Base-by-base conservation (phyloP, 2,888 invertebrate genomes). In the Capitulum mitella region DNA sequence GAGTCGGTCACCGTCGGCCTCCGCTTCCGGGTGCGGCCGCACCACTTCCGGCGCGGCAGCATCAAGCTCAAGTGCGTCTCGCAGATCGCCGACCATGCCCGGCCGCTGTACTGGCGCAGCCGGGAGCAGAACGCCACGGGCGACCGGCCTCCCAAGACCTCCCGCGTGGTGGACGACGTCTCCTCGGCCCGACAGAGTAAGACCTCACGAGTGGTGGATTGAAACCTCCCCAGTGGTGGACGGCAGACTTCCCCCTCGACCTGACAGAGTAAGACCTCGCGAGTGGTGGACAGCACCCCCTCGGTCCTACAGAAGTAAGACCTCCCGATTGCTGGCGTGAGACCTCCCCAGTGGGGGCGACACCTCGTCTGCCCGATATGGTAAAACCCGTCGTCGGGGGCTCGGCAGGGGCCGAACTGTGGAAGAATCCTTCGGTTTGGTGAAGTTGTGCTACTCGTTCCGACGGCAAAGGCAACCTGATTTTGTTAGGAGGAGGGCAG, bases 71-170 rank as follows among this genome's bases (percentile, higher is more conserved):
- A 58, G 58, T 58, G 58, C 29, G 58, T 58, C 22, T 58, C 58
- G 10, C 58, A 58, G 58, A 6, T 58, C 10, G 58, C 58, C 10
- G 29, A 29, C n/a, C 2, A 29, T n/a, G 58, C 58, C 29, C 58
- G n/a, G 58, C 58, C 58, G n/a, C 58, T 58, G 22, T 58, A 58
- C 58, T 58, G 58, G 58, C 58, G 58, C n/a, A 58, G 58, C 58
- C n/a, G n/a, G 10, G 58, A 58, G 58, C n/a, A 6, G 10, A 58
- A 29, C 58, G 58, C 58, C 58, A 14, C 14, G n/a, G 10, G 8
- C n/a, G 22, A 8, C 3, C 58, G 58, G 6, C n/a, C 29, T n/a
- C 58, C 58, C 29, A 10, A 58, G 29, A 29, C 29, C 1, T 58
- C 58, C 29, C 58, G 58, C n/a, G 58, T 58, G 10, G 58, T 58